Evolutionary conservation across 2,797 vertebrate genomes (phyloP), one percentile per base, ranked within the genome.

Genomic region (Hozukius guyotensis): DNA sequence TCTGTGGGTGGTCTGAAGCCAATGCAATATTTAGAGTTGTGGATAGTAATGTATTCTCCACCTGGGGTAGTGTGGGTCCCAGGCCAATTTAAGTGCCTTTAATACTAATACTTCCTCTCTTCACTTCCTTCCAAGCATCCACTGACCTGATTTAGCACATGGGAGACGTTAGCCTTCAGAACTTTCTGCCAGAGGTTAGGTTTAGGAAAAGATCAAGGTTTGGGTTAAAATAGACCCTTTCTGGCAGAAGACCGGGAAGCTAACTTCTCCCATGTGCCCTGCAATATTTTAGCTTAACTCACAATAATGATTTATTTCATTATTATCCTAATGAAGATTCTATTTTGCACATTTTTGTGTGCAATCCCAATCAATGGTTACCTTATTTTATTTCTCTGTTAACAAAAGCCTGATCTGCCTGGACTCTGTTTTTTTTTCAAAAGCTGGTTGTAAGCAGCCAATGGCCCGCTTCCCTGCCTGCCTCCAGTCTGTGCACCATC

Each of bases 401-500:
- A 6, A 59, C 31, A 60, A 20, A 27, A 77, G 32, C 27, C 34
- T 46, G 16, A 22, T 59, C 34, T 25, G 52, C 6, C 4, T 32
- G 4, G 8, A 9, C 20, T n/a, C 5, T 55, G 46, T 56, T 61
- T 46, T 56, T 61, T 46, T 46, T 16, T 46, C 16, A 49, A 72
- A 10, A 29, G 32, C 20, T 62, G 29, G 24, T 49, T 62, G 18
- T 36, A 52, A 8, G 32, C 10, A 29, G 36, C 36, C 10, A 27
- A 42, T 59, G 20, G 13, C 8, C 18, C 3, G n/a, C 53, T 9
- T 60, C 24, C 25, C 10, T 77, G 57, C 52, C 13, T 68, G 49
- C 29, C 34, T 29, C 8, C 32, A 67, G 34, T 46, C 65, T 75
- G 61, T 55, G 57, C 27, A 62, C 72, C 68, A 65, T 74, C 73